Percentiles rank a stretch among this genome's conserved stretches.
Evolutionary conservation across 2,113 vertebrate species (phyloP).

Genomic region (Sander vitreus): DNA sequence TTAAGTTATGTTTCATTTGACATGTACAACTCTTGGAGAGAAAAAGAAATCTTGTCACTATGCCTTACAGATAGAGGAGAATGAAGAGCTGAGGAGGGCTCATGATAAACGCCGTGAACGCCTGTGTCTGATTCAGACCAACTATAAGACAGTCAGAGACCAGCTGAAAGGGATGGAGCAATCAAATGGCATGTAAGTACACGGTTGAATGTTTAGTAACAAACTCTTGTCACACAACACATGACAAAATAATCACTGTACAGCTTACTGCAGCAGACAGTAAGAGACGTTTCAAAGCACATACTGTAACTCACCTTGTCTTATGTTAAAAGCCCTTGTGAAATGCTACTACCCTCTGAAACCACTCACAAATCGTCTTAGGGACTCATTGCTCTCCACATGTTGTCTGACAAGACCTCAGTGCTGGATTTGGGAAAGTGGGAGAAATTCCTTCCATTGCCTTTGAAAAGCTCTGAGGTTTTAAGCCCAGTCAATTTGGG

Average conservation of each 20-base stretch:
- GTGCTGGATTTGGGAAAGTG: conserved; percentile 61
- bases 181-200: conserved; percentile 86
- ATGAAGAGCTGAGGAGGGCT: conserved; percentile 88
- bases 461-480: conserved; percentile 73
- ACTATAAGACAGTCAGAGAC: conserved; percentile 90
- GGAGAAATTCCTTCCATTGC: conserved; percentile 61
- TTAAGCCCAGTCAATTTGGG: conserved; percentile 75
- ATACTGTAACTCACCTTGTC: conserved; percentile 42
- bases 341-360: conserved; percentile 58
- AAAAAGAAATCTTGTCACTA: neutral
- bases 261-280: conserved; percentile 28
- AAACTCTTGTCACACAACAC: neutral
- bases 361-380: conserved; percentile 66
- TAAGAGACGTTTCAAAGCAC: conserved; percentile 55
- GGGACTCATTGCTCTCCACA: conserved; percentile 56
- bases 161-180: conserved; percentile 91
- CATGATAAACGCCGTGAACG: conserved; percentile 87
- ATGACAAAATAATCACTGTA: neutral
- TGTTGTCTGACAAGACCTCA: conserved; percentile 68
- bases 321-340: conserved; percentile 65
- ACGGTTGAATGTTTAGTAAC: neutral
- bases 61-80: conserved; percentile 87
- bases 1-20: conserved; percentile 31
- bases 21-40: neutral
- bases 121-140: conserved; percentile 90